phyloP scores from a whole-genome alignment of 2,113 vertebrate species.

The Chrysochloris asiatica region DNA sequence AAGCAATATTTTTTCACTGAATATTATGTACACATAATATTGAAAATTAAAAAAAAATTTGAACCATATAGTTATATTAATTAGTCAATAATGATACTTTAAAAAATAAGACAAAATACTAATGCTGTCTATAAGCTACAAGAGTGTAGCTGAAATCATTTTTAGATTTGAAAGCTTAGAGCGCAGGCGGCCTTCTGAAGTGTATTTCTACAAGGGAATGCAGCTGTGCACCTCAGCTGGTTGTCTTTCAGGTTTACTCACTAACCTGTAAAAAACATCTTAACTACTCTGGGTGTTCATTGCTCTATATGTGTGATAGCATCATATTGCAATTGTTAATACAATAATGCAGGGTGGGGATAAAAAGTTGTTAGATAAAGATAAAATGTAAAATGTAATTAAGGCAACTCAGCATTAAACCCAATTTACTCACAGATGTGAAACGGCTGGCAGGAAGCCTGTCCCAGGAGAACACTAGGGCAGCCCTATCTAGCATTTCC shows the following conservation, averaged over 20 bases:
- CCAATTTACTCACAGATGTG: neutral
- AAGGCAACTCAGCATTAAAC: constrained; percentile 19
- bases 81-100: constrained; percentile 27
- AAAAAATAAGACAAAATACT: constrained; percentile 6
- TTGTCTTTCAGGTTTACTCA: constrained; percentile 2
- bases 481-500: neutral
- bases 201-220: neutral
- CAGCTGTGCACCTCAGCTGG: neutral
- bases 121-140: neutral
- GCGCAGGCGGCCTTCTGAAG: neutral
- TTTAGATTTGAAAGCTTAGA: constrained; percentile 6
- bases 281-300: neutral
- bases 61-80: constrained; percentile 1
- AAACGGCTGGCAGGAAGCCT: constrained; percentile 1
- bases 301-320: neutral
- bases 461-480: constrained; percentile 1
- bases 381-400: constrained; percentile 21
- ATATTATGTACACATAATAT: neutral
- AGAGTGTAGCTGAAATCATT: neutral
- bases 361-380: neutral
- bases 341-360: neutral
- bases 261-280: constrained; percentile 19
- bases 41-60: neutral
- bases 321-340: constrained; percentile 11
- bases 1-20: neutral